Base-by-base conservation (phyloP, 2,797 vertebrate genomes). In the Sparus aurata region DNA sequence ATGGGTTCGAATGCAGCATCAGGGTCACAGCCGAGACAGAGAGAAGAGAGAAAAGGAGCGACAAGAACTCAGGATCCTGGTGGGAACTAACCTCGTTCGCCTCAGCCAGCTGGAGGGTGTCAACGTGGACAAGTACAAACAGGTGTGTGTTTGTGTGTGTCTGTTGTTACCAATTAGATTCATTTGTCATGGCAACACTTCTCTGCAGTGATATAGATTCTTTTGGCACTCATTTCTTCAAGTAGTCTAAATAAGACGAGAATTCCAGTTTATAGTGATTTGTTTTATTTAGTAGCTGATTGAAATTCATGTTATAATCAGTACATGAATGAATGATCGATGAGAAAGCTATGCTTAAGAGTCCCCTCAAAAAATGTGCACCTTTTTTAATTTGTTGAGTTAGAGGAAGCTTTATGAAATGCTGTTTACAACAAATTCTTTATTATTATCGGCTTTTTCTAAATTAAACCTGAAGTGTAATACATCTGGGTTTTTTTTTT, bases 1-100 rank as follows among this genome's bases (percentile, higher is more conserved):
- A 4, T 99, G 98, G 98, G 98, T 99, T 78, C 95, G 98, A 30
- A 99, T 99, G 98, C 98, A 99, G 78, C 98, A 99, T 89, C 98
- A 99, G 88, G 98, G 98, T 60, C 98, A 99, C 90, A 99, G 98
- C 85, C 96, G 98, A 34, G 98, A 99, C 86, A 91, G 98, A 17
- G 98, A 99, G 91, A 99, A 99, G 81, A 94, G 98, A 49, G 98
- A 99, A 75, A 96, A 98, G 2, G 98, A 99, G 80, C 95, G 98
- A 55, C 98, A 99, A 80, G 98, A 99, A n/a, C 95, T 99, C 23
- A 94, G 98, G 59, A 99, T 99, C 88, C 92, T 99, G 4, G 98
- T 99, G 58, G 98, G 98, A 34, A 99, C 98, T 79, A 99, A 99
- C 89, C 92, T 99, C 15, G 98, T 99, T 27, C 97, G 98, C 25